Conservation (phyloP, 2,888 invertebrate genomes). For the Willowsia nigromaculata region DNA sequence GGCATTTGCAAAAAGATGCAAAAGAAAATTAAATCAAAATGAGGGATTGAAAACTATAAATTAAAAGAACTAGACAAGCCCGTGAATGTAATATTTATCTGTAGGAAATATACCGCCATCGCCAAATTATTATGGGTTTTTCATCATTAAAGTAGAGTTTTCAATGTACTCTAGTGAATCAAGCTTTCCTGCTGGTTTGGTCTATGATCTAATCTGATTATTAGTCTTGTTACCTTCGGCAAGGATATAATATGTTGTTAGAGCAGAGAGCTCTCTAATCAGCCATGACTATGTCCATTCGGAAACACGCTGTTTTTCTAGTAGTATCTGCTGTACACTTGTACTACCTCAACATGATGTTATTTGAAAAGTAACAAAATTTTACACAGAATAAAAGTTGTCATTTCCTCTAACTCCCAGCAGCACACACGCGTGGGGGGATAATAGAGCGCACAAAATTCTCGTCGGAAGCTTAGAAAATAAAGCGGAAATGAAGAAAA, state of each 20-base stretch:
- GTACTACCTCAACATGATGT: neutral
- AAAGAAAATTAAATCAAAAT: too few species aligned
- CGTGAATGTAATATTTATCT: too few species aligned
- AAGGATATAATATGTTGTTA: neutral
- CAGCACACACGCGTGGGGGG: neutral
- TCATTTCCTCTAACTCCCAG: neutral
- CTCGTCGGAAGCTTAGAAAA: conserved; percentile 19
- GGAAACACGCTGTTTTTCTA: neutral
- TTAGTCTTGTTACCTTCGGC: neutral
- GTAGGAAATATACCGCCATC: too few species aligned
- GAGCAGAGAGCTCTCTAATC: neutral
- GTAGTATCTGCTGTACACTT: neutral
- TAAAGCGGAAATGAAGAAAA: conserved; percentile 19
- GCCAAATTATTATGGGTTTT: too few species aligned
- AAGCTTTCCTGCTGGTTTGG: too few species aligned
- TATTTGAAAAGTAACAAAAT: neutral
- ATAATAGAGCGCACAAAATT: neutral
- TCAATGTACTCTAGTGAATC: too few species aligned
- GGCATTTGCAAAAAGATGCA: too few species aligned
- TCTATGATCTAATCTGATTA: too few species aligned
- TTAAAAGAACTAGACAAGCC: too few species aligned
- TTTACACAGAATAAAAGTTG: neutral
- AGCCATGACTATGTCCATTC: neutral
- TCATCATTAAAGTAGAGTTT: too few species aligned
- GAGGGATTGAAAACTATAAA: too few species aligned